phyloP scores from a whole-genome alignment of 2,797 vertebrate species.

The Lerista edwardsae region DNA sequence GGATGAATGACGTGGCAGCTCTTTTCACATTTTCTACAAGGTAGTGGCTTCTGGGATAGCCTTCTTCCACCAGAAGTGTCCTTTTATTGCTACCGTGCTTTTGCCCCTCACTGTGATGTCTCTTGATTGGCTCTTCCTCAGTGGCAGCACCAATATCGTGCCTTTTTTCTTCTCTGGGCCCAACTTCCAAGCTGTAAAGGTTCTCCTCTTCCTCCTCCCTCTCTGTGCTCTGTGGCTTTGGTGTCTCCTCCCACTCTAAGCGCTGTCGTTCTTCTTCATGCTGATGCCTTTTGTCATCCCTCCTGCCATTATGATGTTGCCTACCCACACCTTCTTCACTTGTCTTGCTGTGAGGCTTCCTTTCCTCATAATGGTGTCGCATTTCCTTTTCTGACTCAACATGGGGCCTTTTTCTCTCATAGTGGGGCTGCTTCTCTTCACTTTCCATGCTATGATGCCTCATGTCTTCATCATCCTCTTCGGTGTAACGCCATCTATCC shows the following conservation, averaged over 20 bases:
- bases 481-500: conserved; percentile 51
- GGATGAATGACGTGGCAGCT: conserved; percentile 75
- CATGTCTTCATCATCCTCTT: conserved; percentile 65
- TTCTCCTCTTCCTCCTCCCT: conserved; percentile 68
- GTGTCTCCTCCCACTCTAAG: conserved; percentile 41
- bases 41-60: conserved; percentile 35
- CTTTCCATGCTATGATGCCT: conserved; percentile 61
- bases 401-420: conserved; percentile 31
- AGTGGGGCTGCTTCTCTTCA: conserved; percentile 36
- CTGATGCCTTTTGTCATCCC: conserved; percentile 61
- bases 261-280: conserved; percentile 52
- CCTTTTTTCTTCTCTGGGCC: conserved; percentile 59
- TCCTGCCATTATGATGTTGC: conserved; percentile 27
- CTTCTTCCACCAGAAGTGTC: conserved; percentile 26
- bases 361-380: conserved; percentile 21
- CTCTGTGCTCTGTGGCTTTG: conserved; percentile 31
- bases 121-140: conserved; percentile 59
- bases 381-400: conserved; percentile 40
- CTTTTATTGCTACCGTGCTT: conserved; percentile 13
- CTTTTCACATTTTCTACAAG: conserved; percentile 69
- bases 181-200: conserved; percentile 74
- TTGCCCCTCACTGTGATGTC: not conserved
- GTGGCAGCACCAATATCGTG: conserved; percentile 38
- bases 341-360: not conserved
- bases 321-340: conserved; percentile 45